Base-by-base conservation (phyloP, 2,888 invertebrate species). In the Acleris cristana region DNA sequence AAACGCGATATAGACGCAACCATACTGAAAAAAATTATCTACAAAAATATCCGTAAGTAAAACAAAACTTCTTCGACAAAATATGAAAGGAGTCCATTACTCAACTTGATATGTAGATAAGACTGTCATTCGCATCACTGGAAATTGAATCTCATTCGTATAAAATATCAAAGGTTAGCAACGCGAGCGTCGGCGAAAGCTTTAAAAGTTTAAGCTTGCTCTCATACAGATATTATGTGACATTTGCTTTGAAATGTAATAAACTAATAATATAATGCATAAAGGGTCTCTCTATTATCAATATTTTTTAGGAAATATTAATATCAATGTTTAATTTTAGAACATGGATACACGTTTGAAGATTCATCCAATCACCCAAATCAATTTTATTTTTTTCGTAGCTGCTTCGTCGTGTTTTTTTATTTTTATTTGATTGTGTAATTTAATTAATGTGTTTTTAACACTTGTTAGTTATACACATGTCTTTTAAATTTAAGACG, bases 81-180 rank as follows among this genome's bases (percentile, higher is more conserved):
- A 26, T 26, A 18, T 23, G 23, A 45, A 23, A 44, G 23, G 5
- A 26, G 58, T 23, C 23, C 45, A 57, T 56, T 56, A 56, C 40
- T 26, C 14, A 14, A 26, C 19, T 53, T 54, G 12, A 26, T 61
- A 53, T 62, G 44, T 54, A 30, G 44, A 54, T 48, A 48, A 21
- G 30, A 63, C n/a, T 55, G 55, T 55, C 45, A 63, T 49, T 48
- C 63, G 48, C 55, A 21, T 58, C 44, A 30, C 23, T 64, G 57
- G 12, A 64, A 48, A 58, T 53, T 34, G 45, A 58, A 64, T 64
- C 58, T 34, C 30, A 64, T 45, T 58, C 64, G 45, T 45, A 40
- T 40, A 30, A 64, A 52, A 64, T 53, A 45, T 26, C 53, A 58
- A 53, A 53, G 58, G 30, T 53, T 48, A 64, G 53, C 45, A 53